Base-by-base conservation (phyloP, 1,140 invertebrate species). In the Drusus annulatus region DNA sequence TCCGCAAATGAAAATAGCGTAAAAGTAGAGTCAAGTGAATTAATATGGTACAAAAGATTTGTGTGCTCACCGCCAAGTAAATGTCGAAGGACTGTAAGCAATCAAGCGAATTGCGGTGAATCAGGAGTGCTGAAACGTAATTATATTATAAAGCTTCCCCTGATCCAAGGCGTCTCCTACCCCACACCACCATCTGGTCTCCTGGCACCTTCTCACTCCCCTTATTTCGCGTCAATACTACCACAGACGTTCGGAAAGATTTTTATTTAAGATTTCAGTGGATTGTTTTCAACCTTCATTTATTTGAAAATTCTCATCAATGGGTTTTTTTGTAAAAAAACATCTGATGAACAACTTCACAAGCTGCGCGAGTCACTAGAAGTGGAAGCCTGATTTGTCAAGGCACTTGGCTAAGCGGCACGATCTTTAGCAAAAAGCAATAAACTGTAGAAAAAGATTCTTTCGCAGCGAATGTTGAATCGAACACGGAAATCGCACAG, bases 91-190 rank as follows among this genome's bases (percentile, higher is more conserved):
- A 79, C 81, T 74, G 81, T 80, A 83, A 76, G 79, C 81, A 83
- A 83, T 83, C 81, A 83, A 83, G 79, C 81, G 81, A 83, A 83
- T 80, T 83, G 81, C 76, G 81, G 79, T 77, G 81, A 80, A 83
- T 80, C 79, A 83, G 78, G 81, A 83, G 81, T 83, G 81, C 76
- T 83, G 79, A 80, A 79, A 83, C 76, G 76, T 83, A 83, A 83
- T 83, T 83, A 83, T 83, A 80, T 83, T 83, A 83, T 76, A 79
- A 50, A 69, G 79, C 76, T 58, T 19, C 74, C 60, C 60, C 21
- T 51, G 45, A 63, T 77, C 45, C 60, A 10, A 65, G 17, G 50
- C 69, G 17, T 36, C 65, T 31, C 45, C 45, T 7, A 21, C 6
- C 28, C 36, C 65, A 25, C 15, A 63, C 60, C 3, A 13, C 60